Conservation (phyloP, 1,140 invertebrate species). For the Drosophila lacteicornis region DNA sequence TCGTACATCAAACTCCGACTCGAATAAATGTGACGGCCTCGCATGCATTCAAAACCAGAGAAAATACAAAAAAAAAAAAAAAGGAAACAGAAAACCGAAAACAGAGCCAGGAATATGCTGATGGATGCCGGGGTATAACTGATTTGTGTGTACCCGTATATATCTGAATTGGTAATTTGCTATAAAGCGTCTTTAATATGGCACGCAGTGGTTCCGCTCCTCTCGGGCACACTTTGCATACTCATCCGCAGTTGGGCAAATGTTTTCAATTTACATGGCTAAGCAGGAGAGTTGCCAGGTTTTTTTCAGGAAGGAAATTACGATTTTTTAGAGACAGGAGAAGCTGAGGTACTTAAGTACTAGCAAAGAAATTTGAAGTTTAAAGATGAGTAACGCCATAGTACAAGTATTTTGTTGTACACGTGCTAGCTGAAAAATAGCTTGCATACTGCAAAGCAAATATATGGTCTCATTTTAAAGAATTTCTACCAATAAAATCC, state of each 20-base stretch:
- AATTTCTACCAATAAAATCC: too few species aligned
- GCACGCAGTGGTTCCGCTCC: conserved; percentile 57
- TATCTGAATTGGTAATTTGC: conserved; percentile 81
- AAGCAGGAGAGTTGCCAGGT: conserved; percentile 27
- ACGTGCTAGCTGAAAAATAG: too few species aligned
- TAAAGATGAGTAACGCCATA: too few species aligned
- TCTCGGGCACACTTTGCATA: conserved; percentile 61
- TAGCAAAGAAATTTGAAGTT: too few species aligned
- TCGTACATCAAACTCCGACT: conserved; percentile 72
- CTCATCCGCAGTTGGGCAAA: conserved; percentile 44
- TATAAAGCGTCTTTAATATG: conserved; percentile 77
- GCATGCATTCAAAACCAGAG: conserved; percentile 40
- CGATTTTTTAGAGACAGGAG: background rate
- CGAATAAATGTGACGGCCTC: conserved; percentile 64
- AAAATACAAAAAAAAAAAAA: background rate
- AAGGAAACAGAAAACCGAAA: conserved; percentile 1
- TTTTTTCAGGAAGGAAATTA: background rate
- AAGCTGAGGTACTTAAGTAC: background rate
- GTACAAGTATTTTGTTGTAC: too few species aligned
- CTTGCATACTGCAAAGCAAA: too few species aligned
- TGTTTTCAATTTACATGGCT: conserved; percentile 65
- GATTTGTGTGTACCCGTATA: conserved; percentile 74
- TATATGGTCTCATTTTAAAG: too few species aligned
- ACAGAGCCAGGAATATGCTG: conserved; percentile 61
- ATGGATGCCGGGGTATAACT: conserved; percentile 77